Conservation (phyloP, 2,113 vertebrate genomes). For the Recurvirostra avosetta region DNA sequence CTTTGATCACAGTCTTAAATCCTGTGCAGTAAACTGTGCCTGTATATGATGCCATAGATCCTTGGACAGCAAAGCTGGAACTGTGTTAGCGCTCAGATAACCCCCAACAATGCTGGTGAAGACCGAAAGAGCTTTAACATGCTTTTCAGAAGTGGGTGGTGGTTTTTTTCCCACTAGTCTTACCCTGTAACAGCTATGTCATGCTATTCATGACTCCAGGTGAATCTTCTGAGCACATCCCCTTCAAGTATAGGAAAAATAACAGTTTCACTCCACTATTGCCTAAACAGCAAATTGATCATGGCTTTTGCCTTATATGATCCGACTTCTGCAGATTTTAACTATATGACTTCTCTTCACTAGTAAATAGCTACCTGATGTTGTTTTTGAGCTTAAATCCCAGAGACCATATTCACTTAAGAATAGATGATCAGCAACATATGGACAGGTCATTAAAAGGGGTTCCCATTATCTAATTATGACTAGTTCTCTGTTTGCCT, state of each 20-base stretch:
- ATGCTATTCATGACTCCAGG: neutral
- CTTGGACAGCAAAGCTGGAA: neutral
- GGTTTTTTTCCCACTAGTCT: neutral
- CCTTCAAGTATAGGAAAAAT: neutral
- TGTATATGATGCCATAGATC: neutral
- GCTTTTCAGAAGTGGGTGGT: neutral
- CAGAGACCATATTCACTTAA: neutral
- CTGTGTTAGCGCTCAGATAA: neutral
- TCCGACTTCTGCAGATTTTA: neutral
- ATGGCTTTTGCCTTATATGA: neutral
- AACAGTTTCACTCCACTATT: neutral
- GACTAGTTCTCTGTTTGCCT: neutral
- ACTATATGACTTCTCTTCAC: neutral
- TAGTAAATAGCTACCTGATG: neutral
- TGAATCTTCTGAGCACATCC: neutral
- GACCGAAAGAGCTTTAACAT: neutral
- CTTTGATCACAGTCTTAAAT: neutral
- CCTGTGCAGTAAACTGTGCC: neutral
- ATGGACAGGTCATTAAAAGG: neutral
- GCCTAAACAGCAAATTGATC: neutral
- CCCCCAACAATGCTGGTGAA: neutral
- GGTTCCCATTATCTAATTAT: neutral
- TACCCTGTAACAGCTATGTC: neutral
- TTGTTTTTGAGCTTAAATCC: slow-evolving; percentile 21
- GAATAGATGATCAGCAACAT: neutral